A percentile compares a stretch with the other conserved stretches of the same genome.
Conservation (phyloP, 2,113 vertebrate species). For the Ceuthmochares aereus region DNA sequence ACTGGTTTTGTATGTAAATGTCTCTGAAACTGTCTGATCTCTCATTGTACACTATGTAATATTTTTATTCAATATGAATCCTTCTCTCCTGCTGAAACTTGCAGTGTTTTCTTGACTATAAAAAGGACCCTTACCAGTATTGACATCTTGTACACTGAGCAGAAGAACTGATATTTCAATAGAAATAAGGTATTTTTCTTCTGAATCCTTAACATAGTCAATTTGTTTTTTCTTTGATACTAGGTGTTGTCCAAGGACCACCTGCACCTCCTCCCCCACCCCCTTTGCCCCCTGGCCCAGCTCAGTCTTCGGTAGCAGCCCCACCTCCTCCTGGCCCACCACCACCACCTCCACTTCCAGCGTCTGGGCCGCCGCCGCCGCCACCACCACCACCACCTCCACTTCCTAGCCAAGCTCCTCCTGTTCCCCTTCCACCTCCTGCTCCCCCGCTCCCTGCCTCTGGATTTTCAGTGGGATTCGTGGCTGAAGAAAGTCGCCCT, state of each 20-base stretch:
- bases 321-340: constrained; percentile 82
- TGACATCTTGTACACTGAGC: background rate
- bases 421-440: constrained; percentile 84
- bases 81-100: background rate
- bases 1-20: background rate
- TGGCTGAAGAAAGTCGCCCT: constrained; percentile 87
- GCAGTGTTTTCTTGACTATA: background rate
- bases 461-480: constrained; percentile 79
- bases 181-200: background rate
- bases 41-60: background rate
- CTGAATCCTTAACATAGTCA: background rate
- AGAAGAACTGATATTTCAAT: constrained; percentile 3
- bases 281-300: constrained; percentile 85
- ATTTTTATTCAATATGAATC: background rate
- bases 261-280: constrained; percentile 88
- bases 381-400: constrained; percentile 83
- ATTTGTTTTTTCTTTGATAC: constrained; percentile 40
- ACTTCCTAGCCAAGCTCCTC: constrained; percentile 77
- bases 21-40: background rate
- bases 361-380: constrained; percentile 74
- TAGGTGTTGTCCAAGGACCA: constrained; percentile 84
- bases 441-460: constrained; percentile 90
- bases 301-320: constrained; percentile 76
- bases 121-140: background rate
- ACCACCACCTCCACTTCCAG: constrained; percentile 79